Base-by-base conservation (phyloP, 2,113 vertebrate genomes). In the Prunella fulvescens region DNA sequence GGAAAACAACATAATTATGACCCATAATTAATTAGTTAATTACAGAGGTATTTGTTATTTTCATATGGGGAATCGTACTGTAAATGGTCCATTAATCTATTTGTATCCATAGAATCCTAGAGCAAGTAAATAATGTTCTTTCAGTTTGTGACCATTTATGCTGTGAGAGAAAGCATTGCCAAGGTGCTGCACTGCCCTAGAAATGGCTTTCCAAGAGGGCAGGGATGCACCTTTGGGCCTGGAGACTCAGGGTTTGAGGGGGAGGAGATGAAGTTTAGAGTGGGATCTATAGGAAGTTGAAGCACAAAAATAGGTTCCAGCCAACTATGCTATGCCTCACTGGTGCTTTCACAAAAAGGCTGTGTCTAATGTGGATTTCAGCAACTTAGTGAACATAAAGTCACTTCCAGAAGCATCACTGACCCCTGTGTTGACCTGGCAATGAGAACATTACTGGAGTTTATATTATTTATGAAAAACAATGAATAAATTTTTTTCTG, bases 1-100 rank as follows among this genome's bases (percentile, higher is more conserved):
- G 26, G 66, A 76, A 91, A 92, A 51, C 24, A 90, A 17, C 19
- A 19, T 26, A 62, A 81, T 80, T 87, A 51, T 77, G 57, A 45
- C 19, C 61, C 33, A 15, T 26, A 91, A 72, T 81, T 80, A 82
- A 78, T 93, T 79, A 69, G 42, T 35, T 94, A 90, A 96, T 76
- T 78, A 62, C 40, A 80, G 53, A 92, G 8, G n/a, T 81, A 76
- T 81, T 96, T 90, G 47, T 88, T 92, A 66, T 79, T 95, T n/a
- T 92, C 5, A 35, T 72, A 20, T 22, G 18, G 35, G 25, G 72
- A 90, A 81, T 80, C 2, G 0, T 79, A 31, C 15, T 2, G 4
- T 56, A 86, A 89, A 67, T 45, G 88, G 14, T 62, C 66, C 61
- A 35, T 69, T 51, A 69, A 70, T 74, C 13, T 71, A 44, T 67